Conservation (phyloP, 2,888 invertebrate genomes). For the Oegoconia quadripuncta region DNA sequence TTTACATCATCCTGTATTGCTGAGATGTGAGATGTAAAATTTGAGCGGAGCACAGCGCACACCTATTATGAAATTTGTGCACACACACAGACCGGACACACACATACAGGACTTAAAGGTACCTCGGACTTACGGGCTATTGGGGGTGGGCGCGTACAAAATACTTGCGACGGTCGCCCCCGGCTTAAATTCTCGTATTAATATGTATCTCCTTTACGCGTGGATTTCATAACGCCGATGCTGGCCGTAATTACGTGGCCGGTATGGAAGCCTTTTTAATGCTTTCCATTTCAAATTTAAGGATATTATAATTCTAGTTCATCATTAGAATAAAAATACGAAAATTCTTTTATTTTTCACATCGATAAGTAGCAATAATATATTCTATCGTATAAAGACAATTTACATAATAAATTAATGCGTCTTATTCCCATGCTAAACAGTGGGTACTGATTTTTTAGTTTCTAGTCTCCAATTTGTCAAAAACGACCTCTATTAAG, state of each 20-base stretch:
- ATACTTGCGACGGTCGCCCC: conserved; percentile 64
- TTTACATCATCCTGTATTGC: conserved; percentile 49
- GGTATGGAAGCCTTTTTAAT: conserved; percentile 31
- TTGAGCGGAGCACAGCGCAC: conserved; percentile 68
- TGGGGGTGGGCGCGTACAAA: conserved; percentile 45
- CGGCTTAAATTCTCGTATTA: conserved; percentile 75
- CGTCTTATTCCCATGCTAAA: too few species aligned
- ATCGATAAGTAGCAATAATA: too few species aligned
- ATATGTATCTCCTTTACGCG: conserved; percentile 70
- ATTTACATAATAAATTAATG: too few species aligned
- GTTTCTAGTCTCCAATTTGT: too few species aligned
- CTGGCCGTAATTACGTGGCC: conserved; percentile 51
- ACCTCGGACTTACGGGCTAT: conserved; percentile 66
- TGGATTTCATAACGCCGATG: conserved; percentile 57
- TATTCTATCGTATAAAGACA: too few species aligned
- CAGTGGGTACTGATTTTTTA: too few species aligned
- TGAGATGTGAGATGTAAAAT: conserved; percentile 76
- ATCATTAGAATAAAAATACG: not conserved
- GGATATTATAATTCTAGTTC: not conserved
- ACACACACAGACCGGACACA: conserved; percentile 44
- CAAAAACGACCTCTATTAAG: too few species aligned
- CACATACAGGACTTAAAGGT: conserved; percentile 33
- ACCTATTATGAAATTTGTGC: conserved; percentile 74
- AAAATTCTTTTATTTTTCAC: not conserved
- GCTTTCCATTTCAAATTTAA: not conserved